A percentile compares a stretch with the other conserved stretches of the same genome.
These are phyloP conservation scores for Fistularia commersonii DNA, from an alignment of 2,797 vertebrate species.

Conservation along the genomic window DNA sequence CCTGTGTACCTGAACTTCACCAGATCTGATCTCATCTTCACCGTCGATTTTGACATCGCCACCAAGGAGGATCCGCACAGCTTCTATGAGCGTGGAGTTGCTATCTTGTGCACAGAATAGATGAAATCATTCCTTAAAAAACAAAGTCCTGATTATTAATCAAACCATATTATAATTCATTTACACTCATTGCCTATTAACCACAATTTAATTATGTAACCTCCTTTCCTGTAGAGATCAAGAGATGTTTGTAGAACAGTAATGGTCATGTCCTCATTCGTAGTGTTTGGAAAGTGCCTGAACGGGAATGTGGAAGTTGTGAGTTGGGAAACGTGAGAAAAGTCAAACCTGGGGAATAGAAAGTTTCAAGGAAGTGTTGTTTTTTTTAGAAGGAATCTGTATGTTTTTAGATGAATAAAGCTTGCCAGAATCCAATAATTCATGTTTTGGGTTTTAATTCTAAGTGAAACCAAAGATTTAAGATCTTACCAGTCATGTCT, in stretches of 20 bases:
- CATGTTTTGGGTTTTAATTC: background rate
- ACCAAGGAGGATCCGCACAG: constrained; percentile 95
- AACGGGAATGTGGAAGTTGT: constrained; percentile 56
- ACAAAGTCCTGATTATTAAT: constrained; percentile 9
- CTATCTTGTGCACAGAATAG: constrained; percentile 93
- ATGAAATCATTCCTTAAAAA: constrained; percentile 10
- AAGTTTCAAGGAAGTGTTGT: constrained; percentile 33
- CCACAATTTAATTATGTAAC: constrained; percentile 18
- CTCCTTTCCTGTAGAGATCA: constrained; percentile 26
- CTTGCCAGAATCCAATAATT: constrained; percentile 34
- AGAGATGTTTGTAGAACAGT: constrained; percentile 22
- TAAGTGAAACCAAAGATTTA: background rate
- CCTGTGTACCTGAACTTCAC: constrained; percentile 99
- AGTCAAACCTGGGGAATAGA: constrained; percentile 13
- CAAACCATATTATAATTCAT: constrained; percentile 16
- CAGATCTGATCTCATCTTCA: constrained; percentile 95
- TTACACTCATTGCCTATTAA: constrained; percentile 25
- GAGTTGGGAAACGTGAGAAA: constrained; percentile 24
- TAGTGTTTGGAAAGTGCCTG: constrained; percentile 38
- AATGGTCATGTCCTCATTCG: constrained; percentile 11
- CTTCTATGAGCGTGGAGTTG: constrained; percentile 97
- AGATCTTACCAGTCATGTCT: background rate
- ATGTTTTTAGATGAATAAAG: constrained; percentile 67
- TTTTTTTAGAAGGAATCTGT: constrained; percentile 60
- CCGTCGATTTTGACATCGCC: constrained; percentile 95